Percentiles rank a stretch among this genome's conserved stretches.
phyloP scores from a whole-genome alignment of 2,113 vertebrate genomes.

The Ptilonorhynchus violaceus region DNA sequence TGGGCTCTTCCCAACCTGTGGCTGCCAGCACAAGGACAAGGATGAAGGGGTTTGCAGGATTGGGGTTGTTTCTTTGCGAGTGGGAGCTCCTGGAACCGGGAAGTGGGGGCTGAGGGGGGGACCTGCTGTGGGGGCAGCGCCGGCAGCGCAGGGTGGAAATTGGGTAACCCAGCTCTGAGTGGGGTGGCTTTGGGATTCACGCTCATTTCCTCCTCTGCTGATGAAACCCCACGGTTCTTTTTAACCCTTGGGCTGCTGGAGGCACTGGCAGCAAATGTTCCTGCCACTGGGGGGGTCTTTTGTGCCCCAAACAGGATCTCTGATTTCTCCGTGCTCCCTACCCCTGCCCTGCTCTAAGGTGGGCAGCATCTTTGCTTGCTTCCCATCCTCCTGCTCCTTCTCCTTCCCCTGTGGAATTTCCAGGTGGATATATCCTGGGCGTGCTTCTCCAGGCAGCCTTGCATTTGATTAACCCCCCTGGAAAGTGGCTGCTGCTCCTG shows the following conservation, averaged over 20 bases:
- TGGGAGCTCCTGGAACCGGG: background rate
- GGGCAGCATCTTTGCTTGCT: background rate
- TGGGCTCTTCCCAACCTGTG: background rate
- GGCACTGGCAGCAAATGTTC: accelerated
- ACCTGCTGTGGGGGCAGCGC: background rate
- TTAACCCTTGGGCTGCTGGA: background rate
- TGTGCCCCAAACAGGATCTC: background rate
- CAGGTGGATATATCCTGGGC: background rate
- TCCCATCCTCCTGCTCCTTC: background rate
- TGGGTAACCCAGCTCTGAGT: background rate
- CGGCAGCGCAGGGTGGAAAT: background rate
- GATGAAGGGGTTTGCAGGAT: background rate
- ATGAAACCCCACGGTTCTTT: background rate
- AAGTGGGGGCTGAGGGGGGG: background rate
- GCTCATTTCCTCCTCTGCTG: conserved; percentile 10
- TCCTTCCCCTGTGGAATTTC: accelerated
- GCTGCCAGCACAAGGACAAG: background rate
- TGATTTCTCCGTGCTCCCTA: accelerated
- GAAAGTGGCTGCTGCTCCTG: background rate
- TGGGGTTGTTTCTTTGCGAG: accelerated
- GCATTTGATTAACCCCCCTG: background rate
- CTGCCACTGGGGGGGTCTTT: background rate
- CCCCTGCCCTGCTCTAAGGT: background rate
- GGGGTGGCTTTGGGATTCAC: background rate
- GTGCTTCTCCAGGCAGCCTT: background rate